Percentiles rank a stretch among this genome's conserved stretches.
These are phyloP conservation scores for Conchocele bisecta DNA, from an alignment of 2,888 invertebrate genomes.

Conservation along the genomic window DNA sequence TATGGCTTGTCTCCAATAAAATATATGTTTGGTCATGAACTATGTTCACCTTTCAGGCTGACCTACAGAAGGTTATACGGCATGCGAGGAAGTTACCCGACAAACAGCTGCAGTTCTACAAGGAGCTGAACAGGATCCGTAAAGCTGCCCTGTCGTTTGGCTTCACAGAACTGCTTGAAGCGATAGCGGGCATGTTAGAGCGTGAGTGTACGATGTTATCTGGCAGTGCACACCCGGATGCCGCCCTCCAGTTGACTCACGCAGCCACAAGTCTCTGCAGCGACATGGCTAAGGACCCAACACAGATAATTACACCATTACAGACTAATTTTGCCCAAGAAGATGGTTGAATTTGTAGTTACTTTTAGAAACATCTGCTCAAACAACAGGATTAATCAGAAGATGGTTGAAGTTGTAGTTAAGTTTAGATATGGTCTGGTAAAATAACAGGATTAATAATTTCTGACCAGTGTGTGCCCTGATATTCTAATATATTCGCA, in stretches of 20 bases:
- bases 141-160: slow-evolving; percentile 95
- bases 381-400: no score
- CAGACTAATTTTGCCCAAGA: slow-evolving; percentile 78
- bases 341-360: slow-evolving; percentile 35
- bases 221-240: slow-evolving; percentile 91
- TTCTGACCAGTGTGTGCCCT: no score
- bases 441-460: no score
- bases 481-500: no score
- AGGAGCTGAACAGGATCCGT: slow-evolving; percentile 95
- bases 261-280: slow-evolving; percentile 92
- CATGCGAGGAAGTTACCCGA: slow-evolving; percentile 97
- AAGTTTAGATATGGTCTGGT: no score
- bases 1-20: no score
- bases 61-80: slow-evolving; percentile 96
- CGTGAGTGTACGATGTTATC: slow-evolving; percentile 93
- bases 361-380: no score
- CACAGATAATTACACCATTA: slow-evolving; percentile 75
- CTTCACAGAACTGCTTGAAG: slow-evolving; percentile 93
- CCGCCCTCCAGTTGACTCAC: slow-evolving; percentile 94
- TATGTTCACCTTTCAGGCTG: slow-evolving; percentile 86
- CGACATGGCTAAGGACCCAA: slow-evolving; percentile 81
- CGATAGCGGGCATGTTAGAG: slow-evolving; percentile 93
- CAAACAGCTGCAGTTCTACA: slow-evolving; percentile 97
- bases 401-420: no score
- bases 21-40: no score